phyloP scores from a whole-genome alignment of 1,140 invertebrate species.

The Brachionus koreanus region DNA sequence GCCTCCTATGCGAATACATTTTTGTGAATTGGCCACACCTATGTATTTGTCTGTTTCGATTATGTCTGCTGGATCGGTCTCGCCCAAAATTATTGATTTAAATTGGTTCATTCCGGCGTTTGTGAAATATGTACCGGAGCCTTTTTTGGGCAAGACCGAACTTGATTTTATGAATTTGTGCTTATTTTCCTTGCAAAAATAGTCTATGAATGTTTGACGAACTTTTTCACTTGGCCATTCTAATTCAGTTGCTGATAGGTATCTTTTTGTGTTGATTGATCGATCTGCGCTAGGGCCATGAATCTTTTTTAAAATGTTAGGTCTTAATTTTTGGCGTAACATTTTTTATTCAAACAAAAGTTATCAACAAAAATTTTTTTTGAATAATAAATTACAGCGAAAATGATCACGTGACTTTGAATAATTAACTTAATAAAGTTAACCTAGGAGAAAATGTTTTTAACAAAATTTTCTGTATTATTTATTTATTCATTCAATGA shows the following conservation, averaged over 20 bases:
- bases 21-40: constrained; percentile 80
- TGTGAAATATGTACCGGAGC: constrained; percentile 82
- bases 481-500: no score
- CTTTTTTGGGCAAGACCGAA: constrained; percentile 74
- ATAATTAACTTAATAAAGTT: not conserved
- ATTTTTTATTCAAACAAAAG: not conserved
- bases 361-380: not conserved
- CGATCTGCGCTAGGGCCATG: not conserved
- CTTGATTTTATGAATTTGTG: constrained; percentile 80
- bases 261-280: not conserved
- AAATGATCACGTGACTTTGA: not conserved
- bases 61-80: constrained; percentile 52
- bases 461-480: no score
- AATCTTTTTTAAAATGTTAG: not conserved
- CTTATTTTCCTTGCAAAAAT: constrained; percentile 65
- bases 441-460: no score
- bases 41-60: constrained; percentile 53
- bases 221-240: constrained; percentile 31
- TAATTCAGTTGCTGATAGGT: not conserved
- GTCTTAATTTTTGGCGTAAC: constrained; percentile 1
- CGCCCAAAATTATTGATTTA: constrained; percentile 81
- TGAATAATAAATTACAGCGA: not conserved
- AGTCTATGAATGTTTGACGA: constrained; percentile 26
- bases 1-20: constrained; percentile 89
- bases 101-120: constrained; percentile 99